A percentile compares a stretch with the other conserved stretches of the same genome.
phyloP scores from a whole-genome alignment of 30 jellyfish, hydroid and myxozoan genomes.

The Aurelia aurita region DNA sequence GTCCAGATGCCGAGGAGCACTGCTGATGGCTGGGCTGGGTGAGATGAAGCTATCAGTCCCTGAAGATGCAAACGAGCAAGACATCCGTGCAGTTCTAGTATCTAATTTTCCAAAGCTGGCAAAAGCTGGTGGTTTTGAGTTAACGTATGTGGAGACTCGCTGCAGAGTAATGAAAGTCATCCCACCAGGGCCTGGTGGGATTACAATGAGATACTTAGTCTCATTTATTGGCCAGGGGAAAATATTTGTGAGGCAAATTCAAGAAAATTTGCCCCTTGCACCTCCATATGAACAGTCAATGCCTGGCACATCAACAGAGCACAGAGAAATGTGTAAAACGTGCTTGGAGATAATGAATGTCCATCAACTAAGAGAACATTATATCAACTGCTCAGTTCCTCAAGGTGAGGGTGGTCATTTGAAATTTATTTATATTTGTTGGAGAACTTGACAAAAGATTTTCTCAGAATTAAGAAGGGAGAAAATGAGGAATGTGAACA shows the following conservation, averaged over 20 bases:
- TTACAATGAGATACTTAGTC: conserved; percentile 2
- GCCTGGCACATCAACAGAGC: neutral
- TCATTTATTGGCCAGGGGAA: conserved; percentile 22
- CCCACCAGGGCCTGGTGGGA: conserved; percentile 16
- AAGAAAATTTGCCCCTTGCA: conserved; percentile 16
- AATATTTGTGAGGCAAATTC: conserved; percentile 9
- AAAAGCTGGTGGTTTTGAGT: conserved; percentile 5
- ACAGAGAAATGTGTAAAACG: conserved; percentile 17
- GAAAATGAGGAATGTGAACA: too few species aligned
- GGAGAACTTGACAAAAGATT: neutral
- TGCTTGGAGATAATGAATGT: conserved; percentile 11
- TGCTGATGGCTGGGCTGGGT: too few species aligned
- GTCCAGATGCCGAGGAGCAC: too few species aligned
- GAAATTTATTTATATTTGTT: neutral
- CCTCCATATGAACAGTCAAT: neutral
- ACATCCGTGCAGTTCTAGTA: neutral
- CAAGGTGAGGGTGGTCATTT: neutral
- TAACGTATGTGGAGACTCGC: conserved; percentile 13
- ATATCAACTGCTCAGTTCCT: neutral
- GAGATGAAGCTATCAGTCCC: too few species aligned
- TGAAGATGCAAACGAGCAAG: too few species aligned
- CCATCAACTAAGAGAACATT: conserved; percentile 6
- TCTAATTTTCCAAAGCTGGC: conserved; percentile 13
- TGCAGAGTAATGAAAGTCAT: neutral
- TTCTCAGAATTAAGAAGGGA: too few species aligned